Percentiles rank a stretch among this genome's conserved stretches.
phyloP scores from a whole-genome alignment of 2,888 invertebrate species.

The Chymomyza fuscimana region DNA sequence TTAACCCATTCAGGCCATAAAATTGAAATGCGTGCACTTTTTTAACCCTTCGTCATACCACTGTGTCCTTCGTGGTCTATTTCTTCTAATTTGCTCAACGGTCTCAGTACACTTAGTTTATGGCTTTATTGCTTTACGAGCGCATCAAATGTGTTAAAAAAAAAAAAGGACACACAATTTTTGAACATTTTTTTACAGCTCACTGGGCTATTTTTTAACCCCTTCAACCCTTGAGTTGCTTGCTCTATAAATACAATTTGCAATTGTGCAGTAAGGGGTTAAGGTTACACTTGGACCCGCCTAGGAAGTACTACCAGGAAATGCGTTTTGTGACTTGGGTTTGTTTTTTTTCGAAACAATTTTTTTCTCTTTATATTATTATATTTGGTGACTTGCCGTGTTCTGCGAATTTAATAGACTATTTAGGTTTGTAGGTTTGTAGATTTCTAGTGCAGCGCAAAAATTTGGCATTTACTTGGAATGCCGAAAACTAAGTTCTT shows the following conservation, averaged over 20 bases:
- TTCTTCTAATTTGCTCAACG: conserved; percentile 60
- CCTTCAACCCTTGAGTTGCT: conserved; percentile 38
- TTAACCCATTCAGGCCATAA: conserved; percentile 52
- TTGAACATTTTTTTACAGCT: not conserved
- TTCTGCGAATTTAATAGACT: conserved; percentile 39
- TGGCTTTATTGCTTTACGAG: conserved; percentile 69
- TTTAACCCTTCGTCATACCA: conserved; percentile 55
- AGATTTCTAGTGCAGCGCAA: conserved; percentile 54
- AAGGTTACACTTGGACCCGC: conserved; percentile 42
- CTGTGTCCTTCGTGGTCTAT: conserved; percentile 40
- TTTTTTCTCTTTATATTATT: not conserved
- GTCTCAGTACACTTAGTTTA: conserved; percentile 44
- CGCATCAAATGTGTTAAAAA: conserved; percentile 18
- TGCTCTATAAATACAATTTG: conserved; percentile 50
- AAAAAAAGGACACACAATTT: not conserved
- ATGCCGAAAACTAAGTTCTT: conserved; percentile 28
- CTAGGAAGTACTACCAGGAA: conserved; percentile 48
- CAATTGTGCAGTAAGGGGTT: conserved; percentile 64
- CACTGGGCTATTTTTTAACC: conserved; percentile 51
- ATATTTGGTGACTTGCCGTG: not conserved
- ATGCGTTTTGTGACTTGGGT: conserved; percentile 51
- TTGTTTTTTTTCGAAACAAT: conserved; percentile 7
- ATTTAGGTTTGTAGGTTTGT: conserved; percentile 69
- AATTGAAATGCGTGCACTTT: conserved; percentile 43
- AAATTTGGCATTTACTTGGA: conserved; percentile 22